These are phyloP conservation scores for Trichogramma pretiosum DNA, from an alignment of 1,140 invertebrate genomes.

Conservation along the genomic window DNA sequence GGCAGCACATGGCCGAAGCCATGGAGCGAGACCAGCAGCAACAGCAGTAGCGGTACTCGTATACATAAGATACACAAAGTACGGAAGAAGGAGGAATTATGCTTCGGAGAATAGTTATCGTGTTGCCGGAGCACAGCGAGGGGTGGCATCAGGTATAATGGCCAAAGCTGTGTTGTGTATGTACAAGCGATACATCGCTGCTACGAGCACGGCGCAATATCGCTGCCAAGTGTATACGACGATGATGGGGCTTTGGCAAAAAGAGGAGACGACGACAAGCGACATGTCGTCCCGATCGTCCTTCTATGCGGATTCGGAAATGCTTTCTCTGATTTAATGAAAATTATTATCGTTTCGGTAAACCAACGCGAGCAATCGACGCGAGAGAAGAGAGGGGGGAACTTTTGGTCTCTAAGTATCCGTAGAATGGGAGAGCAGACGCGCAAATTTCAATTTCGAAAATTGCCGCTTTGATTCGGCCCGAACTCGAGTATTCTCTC, in stretches of 20 bases:
- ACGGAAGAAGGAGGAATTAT: too few relatives aligned
- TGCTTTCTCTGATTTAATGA: conserved; percentile 20
- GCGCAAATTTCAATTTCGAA: conserved; percentile 13
- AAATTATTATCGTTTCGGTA: conserved; percentile 17
- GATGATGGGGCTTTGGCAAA: background rate
- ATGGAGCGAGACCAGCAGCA: too few relatives aligned
- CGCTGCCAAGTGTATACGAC: too few relatives aligned
- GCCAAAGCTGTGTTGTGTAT: too few relatives aligned
- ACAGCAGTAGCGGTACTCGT: too few relatives aligned
- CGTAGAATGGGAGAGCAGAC: conserved; percentile 9
- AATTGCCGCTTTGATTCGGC: conserved; percentile 7
- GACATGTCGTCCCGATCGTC: conserved; percentile 3
- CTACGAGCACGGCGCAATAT: background rate
- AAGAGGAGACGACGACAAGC: conserved; percentile 1
- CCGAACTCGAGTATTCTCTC: background rate
- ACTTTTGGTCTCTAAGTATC: conserved; percentile 5
- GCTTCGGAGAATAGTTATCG: too few relatives aligned
- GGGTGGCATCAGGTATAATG: too few relatives aligned
- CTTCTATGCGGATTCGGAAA: conserved; percentile 7
- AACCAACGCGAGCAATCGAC: background rate
- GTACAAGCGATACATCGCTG: background rate
- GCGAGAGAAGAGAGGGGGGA: background rate
- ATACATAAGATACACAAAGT: too few relatives aligned
- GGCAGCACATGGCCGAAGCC: too few relatives aligned
- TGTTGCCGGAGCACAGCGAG: too few relatives aligned